Percentiles rank a stretch among this genome's conserved stretches.
Conservation (phyloP, 2,797 vertebrate genomes). For the Danio jaintianensis region DNA sequence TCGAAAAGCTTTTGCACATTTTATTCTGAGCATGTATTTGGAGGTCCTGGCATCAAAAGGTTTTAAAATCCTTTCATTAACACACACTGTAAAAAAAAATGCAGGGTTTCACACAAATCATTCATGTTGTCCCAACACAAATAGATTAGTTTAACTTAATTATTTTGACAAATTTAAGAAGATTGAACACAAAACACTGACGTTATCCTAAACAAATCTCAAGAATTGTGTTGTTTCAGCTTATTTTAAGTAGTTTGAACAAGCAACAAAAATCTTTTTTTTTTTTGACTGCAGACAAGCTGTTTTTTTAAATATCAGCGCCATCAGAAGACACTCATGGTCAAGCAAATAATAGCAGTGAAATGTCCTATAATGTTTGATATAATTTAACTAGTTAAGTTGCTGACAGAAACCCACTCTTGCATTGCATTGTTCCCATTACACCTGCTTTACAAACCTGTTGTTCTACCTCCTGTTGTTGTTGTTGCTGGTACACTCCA, state of each 20-base stretch:
- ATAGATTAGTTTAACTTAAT: no score
- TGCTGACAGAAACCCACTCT: not conserved
- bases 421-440: not conserved
- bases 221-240: no score
- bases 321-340: not conserved
- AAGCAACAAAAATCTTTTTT: no score
- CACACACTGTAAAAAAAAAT: not conserved
- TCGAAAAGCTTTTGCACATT: not conserved
- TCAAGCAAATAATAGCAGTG: not conserved
- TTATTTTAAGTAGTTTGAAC: no score
- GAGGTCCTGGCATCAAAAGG: not conserved
- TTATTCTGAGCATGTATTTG: not conserved
- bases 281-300: no score
- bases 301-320: not conserved
- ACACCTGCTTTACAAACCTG: slow-evolving; percentile 30
- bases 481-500: slow-evolving; percentile 14
- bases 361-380: not conserved
- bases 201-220: no score
- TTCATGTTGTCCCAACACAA: no score
- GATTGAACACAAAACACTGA: no score
- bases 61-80: not conserved
- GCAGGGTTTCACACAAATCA: no score
- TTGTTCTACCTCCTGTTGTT: slow-evolving; percentile 32
- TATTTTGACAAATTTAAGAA: no score
- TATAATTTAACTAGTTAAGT: not conserved